phyloP scores from a whole-genome alignment of 1,140 invertebrate genomes.

The Sitodiplosis mosellana region DNA sequence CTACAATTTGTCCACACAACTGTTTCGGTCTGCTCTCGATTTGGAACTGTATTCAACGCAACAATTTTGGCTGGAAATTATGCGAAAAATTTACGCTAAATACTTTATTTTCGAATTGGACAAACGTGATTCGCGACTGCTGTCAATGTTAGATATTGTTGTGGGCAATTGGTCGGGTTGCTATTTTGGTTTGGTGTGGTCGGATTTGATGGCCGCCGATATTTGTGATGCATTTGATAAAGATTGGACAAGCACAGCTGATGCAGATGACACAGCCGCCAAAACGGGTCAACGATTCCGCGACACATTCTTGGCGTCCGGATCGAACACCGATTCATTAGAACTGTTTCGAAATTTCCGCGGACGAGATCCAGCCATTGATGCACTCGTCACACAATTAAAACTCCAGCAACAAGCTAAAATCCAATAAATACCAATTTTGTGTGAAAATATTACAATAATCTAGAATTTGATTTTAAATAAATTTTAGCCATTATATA shows the following conservation, averaged over 20 bases:
- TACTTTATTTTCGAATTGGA: conserved; percentile 54
- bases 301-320: conserved; percentile 67
- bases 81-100: conserved; percentile 52
- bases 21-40: conserved; percentile 73
- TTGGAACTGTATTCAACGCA: conserved; percentile 59
- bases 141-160: conserved; percentile 57
- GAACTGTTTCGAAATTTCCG: conserved; percentile 80
- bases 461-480: no score
- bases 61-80: conserved; percentile 64
- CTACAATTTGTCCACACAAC: conserved; percentile 55
- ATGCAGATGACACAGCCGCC: conserved; percentile 27
- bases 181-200: conserved; percentile 62
- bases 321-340: conserved; percentile 55
- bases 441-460: no score
- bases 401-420: not conserved
- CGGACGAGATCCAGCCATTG: conserved; percentile 73
- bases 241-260: conserved; percentile 23
- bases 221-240: conserved; percentile 70
- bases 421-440: no score
- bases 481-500: no score
- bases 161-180: conserved; percentile 51
- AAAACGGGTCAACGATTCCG: conserved; percentile 51
- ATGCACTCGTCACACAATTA: conserved; percentile 48
- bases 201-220: conserved; percentile 77
- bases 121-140: conserved; percentile 58